Base-by-base conservation (phyloP, 2,888 invertebrate species). In the Timema cristinae region DNA sequence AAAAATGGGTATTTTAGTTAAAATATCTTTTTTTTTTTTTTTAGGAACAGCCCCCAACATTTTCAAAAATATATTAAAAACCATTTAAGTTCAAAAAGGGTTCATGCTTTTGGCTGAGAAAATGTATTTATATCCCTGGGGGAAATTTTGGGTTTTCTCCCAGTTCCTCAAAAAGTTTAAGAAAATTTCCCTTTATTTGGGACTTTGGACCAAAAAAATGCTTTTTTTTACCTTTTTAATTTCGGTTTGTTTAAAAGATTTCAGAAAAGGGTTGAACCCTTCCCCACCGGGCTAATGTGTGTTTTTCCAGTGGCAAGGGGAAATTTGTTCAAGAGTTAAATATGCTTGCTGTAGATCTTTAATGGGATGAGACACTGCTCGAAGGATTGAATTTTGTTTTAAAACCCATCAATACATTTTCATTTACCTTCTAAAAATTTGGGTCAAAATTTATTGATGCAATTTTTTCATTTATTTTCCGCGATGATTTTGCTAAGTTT, bases 401-500 rank as follows among this genome's bases (percentile, higher is more conserved):
- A n/a, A n/a, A 32, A 32, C 4, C 32, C 32, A 32, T 32, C 4
- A 32, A 32, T 32, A 32, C 32, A 32, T 4, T 32, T 32, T 4
- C 32, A 32, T n/a, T 1, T 32, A 32, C 32, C 32, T 32, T 32
- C 32, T 32, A 4, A 32, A 32, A 67, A 10, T 13, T 32, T 48
- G n/a, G n/a, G 15, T 66, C n/a, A 32, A 67, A 15, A 9, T 71
- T 56, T 49, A 71, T 61, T 10, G 68, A 7, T 9, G 71, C 67
- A 59, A 67, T n/a, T 67, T 6, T 48, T 15, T 50, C 49, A 54
- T 5, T 16, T 15, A 9, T 61, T 2, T 67, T 81, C 81, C 70
- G 81, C 79, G 6, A 80, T 73, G 81, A 79, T 49, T 74, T 75
- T 15, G 78, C 79, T 63, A 83, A 79, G 5, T 79, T 76, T 74